Conservation (phyloP, 2,888 invertebrate genomes). For the Nomada flava region DNA sequence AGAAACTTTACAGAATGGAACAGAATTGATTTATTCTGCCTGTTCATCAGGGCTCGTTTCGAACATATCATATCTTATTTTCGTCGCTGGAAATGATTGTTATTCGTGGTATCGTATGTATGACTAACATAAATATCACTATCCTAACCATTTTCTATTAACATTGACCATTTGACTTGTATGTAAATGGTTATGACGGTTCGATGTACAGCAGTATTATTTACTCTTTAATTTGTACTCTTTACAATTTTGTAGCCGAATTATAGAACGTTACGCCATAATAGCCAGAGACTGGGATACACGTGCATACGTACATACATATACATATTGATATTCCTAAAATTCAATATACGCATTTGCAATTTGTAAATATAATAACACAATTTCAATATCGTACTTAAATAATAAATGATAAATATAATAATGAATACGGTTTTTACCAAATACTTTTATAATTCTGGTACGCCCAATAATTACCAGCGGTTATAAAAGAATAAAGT, state of each 20-base stretch:
- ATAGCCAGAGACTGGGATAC: no score
- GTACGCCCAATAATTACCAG: not conserved
- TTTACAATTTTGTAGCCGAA: not conserved
- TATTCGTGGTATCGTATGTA: conserved; percentile 13
- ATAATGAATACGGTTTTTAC: no score
- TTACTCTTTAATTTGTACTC: not conserved
- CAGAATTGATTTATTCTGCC: conserved; percentile 22
- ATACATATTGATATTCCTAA: no score
- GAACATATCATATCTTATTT: conserved; percentile 14
- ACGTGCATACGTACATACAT: no score
- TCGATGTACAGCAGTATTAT: conserved; percentile 6
- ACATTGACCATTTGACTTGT: conserved; percentile 28
- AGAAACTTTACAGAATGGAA: conserved; percentile 3
- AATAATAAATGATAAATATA: no score
- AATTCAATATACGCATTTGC: no score
- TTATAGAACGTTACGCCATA: no score
- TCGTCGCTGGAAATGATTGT: conserved; percentile 5
- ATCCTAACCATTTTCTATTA: conserved; percentile 10
- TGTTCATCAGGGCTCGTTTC: not conserved
- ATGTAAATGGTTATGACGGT: conserved; percentile 4
- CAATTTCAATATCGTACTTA: no score
- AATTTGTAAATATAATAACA: no score
- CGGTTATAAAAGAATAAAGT: not conserved
- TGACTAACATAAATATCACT: conserved; percentile 13
- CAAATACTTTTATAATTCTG: not conserved